Evolutionary conservation across 2,113 vertebrate genomes (phyloP).

Genomic region (Chamaetylas fuelleborni): DNA sequence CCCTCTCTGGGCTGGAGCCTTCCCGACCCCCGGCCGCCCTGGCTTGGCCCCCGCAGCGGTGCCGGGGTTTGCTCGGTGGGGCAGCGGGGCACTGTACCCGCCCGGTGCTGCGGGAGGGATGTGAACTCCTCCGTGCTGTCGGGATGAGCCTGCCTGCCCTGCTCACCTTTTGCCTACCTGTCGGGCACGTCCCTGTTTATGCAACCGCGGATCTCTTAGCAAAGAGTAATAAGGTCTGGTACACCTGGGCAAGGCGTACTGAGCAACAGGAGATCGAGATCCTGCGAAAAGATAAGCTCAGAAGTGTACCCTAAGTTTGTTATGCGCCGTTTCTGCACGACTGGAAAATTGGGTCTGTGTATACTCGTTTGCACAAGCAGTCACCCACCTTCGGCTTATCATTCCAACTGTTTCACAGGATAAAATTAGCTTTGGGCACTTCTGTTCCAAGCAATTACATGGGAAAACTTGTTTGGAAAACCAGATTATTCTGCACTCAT

Average conservation of each 20-base stretch:
- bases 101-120: not conserved
- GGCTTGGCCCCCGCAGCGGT: not conserved
- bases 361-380: not conserved
- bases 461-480: slow-evolving; percentile 23
- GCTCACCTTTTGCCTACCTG: not conserved
- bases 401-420: not conserved
- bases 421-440: slow-evolving; percentile 14
- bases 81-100: rapidly evolving
- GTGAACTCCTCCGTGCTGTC: rapidly evolving
- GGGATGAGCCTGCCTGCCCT: not conserved
- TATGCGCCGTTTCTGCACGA: not conserved
- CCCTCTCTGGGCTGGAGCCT: not conserved
- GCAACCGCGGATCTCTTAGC: not conserved
- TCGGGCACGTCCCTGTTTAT: not conserved
- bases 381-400: not conserved
- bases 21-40: rapidly evolving
- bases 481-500: not conserved
- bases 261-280: not conserved
- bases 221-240: not conserved
- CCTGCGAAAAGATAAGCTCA: not conserved
- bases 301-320: not conserved
- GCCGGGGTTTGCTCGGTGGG: not conserved
- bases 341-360: not conserved
- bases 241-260: not conserved
- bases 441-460: not conserved